A percentile compares a stretch with the other conserved stretches of the same genome.
Conservation (phyloP, 2,797 vertebrate genomes). For the Ceryle rudis region DNA sequence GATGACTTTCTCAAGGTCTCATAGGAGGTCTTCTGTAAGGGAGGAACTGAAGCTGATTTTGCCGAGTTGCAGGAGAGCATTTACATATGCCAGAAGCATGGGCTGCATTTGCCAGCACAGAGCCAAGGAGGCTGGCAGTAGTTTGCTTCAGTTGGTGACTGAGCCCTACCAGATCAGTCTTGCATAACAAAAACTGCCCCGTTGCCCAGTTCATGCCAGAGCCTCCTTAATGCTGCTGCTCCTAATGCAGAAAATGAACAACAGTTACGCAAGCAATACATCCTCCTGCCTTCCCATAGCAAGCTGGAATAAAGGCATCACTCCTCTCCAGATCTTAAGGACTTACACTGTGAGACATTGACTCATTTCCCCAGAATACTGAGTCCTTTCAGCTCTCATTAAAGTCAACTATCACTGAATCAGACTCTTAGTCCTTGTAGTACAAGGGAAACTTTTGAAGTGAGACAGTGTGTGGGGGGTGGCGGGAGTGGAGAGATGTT, state of each 20-base stretch:
- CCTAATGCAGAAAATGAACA: not conserved
- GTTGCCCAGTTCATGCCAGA: not conserved
- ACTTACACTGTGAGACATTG: not conserved
- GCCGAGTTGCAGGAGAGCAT: not conserved
- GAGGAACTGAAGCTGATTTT: not conserved
- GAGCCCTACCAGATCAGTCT: not conserved
- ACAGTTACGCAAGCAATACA: not conserved
- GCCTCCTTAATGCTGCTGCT: not conserved
- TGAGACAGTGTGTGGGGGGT: not conserved
- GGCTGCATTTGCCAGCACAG: not conserved
- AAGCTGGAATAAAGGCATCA: not conserved
- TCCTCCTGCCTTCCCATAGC: not conserved
- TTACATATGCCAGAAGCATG: rapidly evolving
- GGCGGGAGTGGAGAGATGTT: not conserved
- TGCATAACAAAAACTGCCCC: not conserved
- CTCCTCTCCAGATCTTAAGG: not conserved
- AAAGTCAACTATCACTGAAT: not conserved
- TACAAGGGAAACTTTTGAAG: not conserved
- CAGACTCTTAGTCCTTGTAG: not conserved
- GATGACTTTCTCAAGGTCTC: not conserved
- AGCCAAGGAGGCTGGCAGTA: not conserved
- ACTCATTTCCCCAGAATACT: not conserved
- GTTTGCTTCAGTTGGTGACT: not conserved
- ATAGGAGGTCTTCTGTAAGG: not conserved
- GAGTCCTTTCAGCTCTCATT: conserved; percentile 1